Percentiles rank a stretch among this genome's conserved stretches.
Conservation (phyloP, 2,888 invertebrate species). For the Eristalinus sepulchralis region DNA sequence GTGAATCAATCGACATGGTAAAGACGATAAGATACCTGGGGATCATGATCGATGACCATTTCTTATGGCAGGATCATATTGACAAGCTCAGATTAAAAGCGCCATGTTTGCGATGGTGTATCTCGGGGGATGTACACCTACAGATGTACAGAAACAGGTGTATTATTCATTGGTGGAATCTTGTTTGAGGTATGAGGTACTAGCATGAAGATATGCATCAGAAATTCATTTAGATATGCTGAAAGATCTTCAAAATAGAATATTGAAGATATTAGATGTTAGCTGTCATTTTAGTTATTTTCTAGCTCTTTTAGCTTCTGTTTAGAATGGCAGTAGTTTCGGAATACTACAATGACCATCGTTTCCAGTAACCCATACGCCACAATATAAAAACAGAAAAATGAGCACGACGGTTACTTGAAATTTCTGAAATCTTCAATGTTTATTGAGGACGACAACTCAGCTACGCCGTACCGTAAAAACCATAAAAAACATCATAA, state of each 20-base stretch:
- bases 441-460: background rate
- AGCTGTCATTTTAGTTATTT: background rate
- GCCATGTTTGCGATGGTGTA: background rate
- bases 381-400: background rate
- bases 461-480: background rate
- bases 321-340: background rate
- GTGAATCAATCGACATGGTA: background rate
- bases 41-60: conserved; percentile 16
- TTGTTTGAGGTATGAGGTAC: conserved; percentile 1
- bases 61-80: conserved; percentile 5
- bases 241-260: background rate
- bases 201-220: conserved; percentile 3
- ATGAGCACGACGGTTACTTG: background rate
- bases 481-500: background rate
- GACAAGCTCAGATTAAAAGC: background rate
- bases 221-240: conserved; percentile 1
- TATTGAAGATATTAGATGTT: background rate
- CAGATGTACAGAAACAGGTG: background rate
- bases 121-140: background rate
- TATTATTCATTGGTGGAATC: conserved; percentile 8
- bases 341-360: background rate
- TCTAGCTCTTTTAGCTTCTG: background rate
- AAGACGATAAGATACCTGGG: background rate
- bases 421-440: background rate
- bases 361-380: background rate